Conservation (phyloP, 2,797 vertebrate species). For the Poeciliopsis turneri region DNA sequence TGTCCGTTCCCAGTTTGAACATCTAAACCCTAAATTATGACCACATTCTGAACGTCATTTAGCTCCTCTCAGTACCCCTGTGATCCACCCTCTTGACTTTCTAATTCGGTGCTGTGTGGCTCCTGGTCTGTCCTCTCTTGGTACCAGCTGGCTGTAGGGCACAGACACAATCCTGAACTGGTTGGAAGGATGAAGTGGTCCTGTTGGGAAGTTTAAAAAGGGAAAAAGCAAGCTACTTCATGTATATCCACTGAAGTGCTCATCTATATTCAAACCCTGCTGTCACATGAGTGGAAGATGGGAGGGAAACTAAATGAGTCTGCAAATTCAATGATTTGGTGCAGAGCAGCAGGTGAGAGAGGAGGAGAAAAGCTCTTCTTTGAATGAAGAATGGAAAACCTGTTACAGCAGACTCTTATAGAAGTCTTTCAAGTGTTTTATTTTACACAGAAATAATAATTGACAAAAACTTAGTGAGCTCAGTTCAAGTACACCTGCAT, state of each 20-base stretch:
- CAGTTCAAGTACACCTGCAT: conserved; percentile 15
- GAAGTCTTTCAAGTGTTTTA: not conserved
- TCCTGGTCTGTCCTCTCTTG: conserved; percentile 42
- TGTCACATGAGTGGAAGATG: conserved; percentile 79
- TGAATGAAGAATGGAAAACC: conserved; percentile 37
- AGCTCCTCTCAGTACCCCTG: conserved; percentile 36
- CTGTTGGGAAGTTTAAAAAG: conserved; percentile 40
- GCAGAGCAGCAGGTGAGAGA: conserved; percentile 75
- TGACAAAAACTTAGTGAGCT: conserved; percentile 12
- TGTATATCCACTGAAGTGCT: conserved; percentile 72
- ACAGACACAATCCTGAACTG: conserved; percentile 27
- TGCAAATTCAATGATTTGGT: conserved; percentile 81
- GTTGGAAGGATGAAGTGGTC: conserved; percentile 30
- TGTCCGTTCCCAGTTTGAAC: conserved; percentile 10
- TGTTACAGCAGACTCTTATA: conserved; percentile 3
- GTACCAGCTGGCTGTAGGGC: conserved; percentile 51
- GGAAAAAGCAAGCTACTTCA: conserved; percentile 54
- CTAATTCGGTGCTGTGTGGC: conserved; percentile 56
- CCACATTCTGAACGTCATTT: conserved; percentile 37
- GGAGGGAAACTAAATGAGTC: conserved; percentile 82
- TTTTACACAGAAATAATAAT: conserved; percentile 6
- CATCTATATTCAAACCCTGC: conserved; percentile 79
- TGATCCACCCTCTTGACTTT: conserved; percentile 58
- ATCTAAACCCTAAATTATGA: conserved; percentile 42
- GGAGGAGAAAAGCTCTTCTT: conserved; percentile 50